These are phyloP conservation scores for Merodon equestris DNA, from an alignment of 2,888 invertebrate species.

Conservation along the genomic window DNA sequence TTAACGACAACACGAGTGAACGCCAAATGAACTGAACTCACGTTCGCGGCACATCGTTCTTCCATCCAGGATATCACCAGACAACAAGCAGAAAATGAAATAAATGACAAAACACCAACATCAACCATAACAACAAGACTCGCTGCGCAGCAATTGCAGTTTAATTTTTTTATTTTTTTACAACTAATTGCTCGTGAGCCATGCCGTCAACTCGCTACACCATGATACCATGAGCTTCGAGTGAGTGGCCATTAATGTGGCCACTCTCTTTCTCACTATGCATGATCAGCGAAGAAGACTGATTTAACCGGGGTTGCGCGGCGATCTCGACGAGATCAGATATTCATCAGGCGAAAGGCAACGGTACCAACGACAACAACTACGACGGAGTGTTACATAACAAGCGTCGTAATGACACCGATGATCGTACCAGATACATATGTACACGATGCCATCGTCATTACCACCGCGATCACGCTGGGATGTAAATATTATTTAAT, in stretches of 20 bases:
- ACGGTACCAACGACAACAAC: too few relatives aligned
- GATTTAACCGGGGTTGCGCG: too few relatives aligned
- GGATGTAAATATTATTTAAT: constrained; percentile 27
- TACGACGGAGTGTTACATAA: constrained; percentile 41
- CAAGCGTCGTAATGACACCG: constrained; percentile 50
- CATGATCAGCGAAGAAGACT: too few relatives aligned
- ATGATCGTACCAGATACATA: constrained; percentile 9
- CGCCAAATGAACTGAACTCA: constrained; percentile 1
- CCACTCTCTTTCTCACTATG: constrained; percentile 33
- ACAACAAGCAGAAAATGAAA: neutral
- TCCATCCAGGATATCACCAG: too few relatives aligned
- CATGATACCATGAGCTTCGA: too few relatives aligned
- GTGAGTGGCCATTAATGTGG: constrained; percentile 17
- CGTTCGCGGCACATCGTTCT: too few relatives aligned
- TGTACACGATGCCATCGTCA: constrained; percentile 33
- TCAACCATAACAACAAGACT: constrained; percentile 23
- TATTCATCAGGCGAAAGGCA: too few relatives aligned
- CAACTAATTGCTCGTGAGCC: constrained; percentile 60
- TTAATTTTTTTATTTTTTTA: constrained; percentile 40
- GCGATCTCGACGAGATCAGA: too few relatives aligned
- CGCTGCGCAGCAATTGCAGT: too few relatives aligned
- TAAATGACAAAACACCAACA: constrained; percentile 21
- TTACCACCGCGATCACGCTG: neutral
- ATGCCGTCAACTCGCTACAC: too few relatives aligned
- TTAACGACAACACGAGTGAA: constrained; percentile 17